Base-by-base conservation (phyloP, 2,888 invertebrate genomes). In the Sphaeridia pumilis region DNA sequence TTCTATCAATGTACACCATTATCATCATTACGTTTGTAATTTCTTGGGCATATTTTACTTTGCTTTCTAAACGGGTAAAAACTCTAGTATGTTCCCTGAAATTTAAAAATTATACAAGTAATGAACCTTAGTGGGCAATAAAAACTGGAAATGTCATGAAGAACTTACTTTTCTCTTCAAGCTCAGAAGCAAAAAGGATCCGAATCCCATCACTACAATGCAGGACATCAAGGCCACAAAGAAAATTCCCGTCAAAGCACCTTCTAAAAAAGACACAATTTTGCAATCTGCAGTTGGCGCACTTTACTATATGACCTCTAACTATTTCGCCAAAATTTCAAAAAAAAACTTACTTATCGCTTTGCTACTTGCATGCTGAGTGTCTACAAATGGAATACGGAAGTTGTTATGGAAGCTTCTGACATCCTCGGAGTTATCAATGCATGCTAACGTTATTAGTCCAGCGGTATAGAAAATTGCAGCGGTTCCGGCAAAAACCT, bases 381-480 rank as follows among this genome's bases (percentile, higher is more conserved):
- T 36, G 22, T 58, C 47, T 22, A 58, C 49, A 31, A 58, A 58
- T 7, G 58, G 58, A 35, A 58, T 46, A 2, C 53, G 50, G 47
- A 58, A 58, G 26, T 47, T 53, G 26, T 44, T n/a, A 36, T 38
- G 42, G 38, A 50, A 48, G 7, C 2, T 21, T 22, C 43, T 42
- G 20, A 58, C 38, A 22, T 56, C 55, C 21, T 52, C 36, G 7
- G 28, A 27, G 27, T 49, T 55, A 20, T 45, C 25, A 31, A 54
- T 54, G 21, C 35, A 36, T 17, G 42, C 53, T 12, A 57, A 45
- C n/a, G 58, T 55, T 21, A 50, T 20, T 10, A 61, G 46, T 24
- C 57, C 57, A 28, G 59, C 52, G 21, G 46, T 49, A 44, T 58
- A 58, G 45, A 57, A 54, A 31, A 57, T 46, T 36, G 49, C 52